These are phyloP conservation scores for Neuroscelio doddi DNA, from an alignment of 2,888 invertebrate genomes.

Conservation along the genomic window DNA sequence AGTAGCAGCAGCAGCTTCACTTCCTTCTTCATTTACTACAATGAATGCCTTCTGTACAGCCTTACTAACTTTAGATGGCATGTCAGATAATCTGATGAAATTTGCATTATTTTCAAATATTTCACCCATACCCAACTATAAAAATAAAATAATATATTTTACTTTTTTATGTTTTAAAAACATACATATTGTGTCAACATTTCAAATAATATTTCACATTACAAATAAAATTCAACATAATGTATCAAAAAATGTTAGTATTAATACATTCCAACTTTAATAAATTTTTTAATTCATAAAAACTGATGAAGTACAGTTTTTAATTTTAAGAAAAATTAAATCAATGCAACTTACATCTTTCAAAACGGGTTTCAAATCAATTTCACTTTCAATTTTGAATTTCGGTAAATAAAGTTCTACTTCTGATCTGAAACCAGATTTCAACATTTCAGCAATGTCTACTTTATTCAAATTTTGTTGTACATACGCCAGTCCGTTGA, in stretches of 20 bases:
- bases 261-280: no score
- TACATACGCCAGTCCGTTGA: constrained; percentile 74
- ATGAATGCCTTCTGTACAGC: constrained; percentile 89
- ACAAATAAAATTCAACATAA: background rate
- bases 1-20: constrained; percentile 74
- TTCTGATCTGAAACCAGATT: constrained; percentile 34
- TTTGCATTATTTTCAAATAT: constrained; percentile 79
- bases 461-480: constrained; percentile 63
- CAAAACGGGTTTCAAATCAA: constrained; percentile 37
- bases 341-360: constrained; percentile 29
- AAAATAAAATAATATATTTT: background rate
- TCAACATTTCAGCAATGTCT: constrained; percentile 36
- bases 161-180: background rate
- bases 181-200: background rate
- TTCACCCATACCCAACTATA: constrained; percentile 80
- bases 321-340: background rate
- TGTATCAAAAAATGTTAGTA: no score
- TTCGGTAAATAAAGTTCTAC: constrained; percentile 62
- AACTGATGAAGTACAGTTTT: no score
- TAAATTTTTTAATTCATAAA: no score
- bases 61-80: constrained; percentile 78
- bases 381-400: constrained; percentile 48
- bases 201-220: background rate
- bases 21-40: constrained; percentile 90
- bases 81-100: constrained; percentile 78